These are phyloP conservation scores for Sphenopsis melanotis DNA, from an alignment of 2,797 vertebrate species.

Conservation along the genomic window DNA sequence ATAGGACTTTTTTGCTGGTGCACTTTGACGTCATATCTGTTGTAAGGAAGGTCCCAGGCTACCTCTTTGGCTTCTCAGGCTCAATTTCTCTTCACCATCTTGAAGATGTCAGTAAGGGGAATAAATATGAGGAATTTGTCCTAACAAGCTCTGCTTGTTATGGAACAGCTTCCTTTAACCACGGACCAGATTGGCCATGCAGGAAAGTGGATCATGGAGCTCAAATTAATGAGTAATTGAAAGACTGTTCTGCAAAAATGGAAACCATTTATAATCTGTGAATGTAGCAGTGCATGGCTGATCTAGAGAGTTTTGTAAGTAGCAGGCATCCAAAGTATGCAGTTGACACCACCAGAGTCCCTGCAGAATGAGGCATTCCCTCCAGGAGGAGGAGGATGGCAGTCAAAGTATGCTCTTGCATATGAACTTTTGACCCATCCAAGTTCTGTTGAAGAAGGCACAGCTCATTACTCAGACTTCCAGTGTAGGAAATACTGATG, in stretches of 20 bases:
- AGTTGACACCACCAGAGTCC: neutral
- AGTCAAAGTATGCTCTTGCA: neutral
- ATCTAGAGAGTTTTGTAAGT: neutral
- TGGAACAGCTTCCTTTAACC: neutral
- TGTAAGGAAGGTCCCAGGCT: neutral
- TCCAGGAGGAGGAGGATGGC: neutral
- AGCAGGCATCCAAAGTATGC: neutral
- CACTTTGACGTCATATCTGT: neutral
- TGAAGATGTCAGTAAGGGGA: neutral
- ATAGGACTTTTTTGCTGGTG: neutral
- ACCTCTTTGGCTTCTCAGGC: neutral
- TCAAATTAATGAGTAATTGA: neutral
- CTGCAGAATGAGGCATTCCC: neutral
- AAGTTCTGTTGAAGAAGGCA: neutral
- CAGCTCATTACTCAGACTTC: neutral
- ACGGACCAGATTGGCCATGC: neutral
- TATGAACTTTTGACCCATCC: neutral
- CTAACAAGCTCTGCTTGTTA: neutral
- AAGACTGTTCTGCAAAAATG: neutral
- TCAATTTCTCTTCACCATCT: neutral
- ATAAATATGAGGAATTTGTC: neutral
- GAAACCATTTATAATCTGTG: neutral
- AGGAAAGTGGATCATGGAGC: neutral
- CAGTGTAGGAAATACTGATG: neutral
- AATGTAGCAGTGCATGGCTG: rapidly evolving